Base-by-base conservation (phyloP, 1,140 invertebrate genomes). In the Lucilia sericata region DNA sequence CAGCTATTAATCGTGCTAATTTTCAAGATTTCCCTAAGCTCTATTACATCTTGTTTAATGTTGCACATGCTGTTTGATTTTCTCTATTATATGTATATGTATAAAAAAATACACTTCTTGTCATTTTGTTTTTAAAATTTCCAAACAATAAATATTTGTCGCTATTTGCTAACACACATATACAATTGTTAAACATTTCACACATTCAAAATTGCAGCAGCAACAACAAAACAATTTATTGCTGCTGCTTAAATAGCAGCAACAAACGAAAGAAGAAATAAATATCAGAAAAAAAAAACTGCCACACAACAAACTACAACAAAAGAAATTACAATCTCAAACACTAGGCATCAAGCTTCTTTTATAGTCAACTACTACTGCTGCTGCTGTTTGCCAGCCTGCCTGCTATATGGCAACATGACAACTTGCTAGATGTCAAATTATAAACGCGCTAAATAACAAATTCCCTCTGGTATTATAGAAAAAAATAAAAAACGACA, bases 1-100 rank as follows among this genome's bases (percentile, higher is more conserved):
- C 83, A 83, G 85, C 88, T 89, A 89, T 88, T 89, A 89, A 89
- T 89, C 88, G 88, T 87, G 88, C 88, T 89, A 89, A 89, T 89
- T 70, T 89, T 89, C 87, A 89, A 89, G 88, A 89, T 89, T 89
- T 89, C 88, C 88, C 88, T 89, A 80, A 80, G 76, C 76, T 80
- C 76, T 49, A 47, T 80, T 80, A 49, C 76, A 70, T 70, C 65
- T 70, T 70, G 65, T 70, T 70, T 70, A 70, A 19, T 25, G n/a
- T 70, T 70, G 1, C 42, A 42, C 42, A 42, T 42, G 42, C 42
- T 3, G 42, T 42, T 42, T 42, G 42, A 42, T n/a, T 60, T 60
- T 60, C 7, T 60, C 12, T 17, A n/a, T 4, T 14, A n/a, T 17
- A 60, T 47, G 36, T 8, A 78, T 47, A 47, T 42, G 8, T n/a